Evolutionary conservation across 2,797 vertebrate genomes (phyloP).

Genomic region (Euphonia xanthogaster): DNA sequence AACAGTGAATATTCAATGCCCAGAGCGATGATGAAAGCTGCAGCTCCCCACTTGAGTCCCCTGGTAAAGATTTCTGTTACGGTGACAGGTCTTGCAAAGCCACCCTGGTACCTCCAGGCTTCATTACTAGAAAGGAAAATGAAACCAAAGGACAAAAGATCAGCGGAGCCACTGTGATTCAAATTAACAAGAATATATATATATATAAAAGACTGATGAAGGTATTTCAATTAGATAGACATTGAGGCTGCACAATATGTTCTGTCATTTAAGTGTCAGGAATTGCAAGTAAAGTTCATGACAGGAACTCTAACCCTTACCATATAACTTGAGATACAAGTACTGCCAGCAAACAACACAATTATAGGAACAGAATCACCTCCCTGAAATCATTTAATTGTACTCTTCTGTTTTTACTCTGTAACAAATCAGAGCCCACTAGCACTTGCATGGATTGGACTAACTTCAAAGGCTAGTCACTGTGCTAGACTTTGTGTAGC

Average conservation of each 20-base stretch:
- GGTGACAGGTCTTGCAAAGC: constrained; percentile 80
- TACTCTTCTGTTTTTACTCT: not conserved
- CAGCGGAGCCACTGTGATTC: not conserved
- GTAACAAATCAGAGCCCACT: not conserved
- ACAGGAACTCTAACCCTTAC: not conserved
- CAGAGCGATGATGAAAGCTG: constrained; percentile 88
- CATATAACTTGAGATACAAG: not conserved
- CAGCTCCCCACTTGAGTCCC: constrained; percentile 92
- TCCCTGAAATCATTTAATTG: not conserved
- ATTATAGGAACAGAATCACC: not conserved
- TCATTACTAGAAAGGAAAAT: constrained; percentile 85
- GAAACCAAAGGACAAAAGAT: not conserved
- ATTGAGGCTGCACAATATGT: not conserved
- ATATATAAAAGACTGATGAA: not conserved
- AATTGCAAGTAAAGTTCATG: not conserved
- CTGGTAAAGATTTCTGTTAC: constrained; percentile 79
- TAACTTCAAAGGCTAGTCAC: not conserved
- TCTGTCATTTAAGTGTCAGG: not conserved
- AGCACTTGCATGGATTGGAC: not conserved
- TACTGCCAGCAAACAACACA: not conserved
- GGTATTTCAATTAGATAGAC: not conserved
- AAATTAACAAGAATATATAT: not conserved
- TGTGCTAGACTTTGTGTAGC: not conserved
- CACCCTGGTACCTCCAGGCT: constrained; percentile 88
- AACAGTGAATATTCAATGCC: constrained; percentile 88